Evolutionary conservation across 2,113 vertebrate genomes (phyloP).

Genomic region (Pterophyllum scalare): DNA sequence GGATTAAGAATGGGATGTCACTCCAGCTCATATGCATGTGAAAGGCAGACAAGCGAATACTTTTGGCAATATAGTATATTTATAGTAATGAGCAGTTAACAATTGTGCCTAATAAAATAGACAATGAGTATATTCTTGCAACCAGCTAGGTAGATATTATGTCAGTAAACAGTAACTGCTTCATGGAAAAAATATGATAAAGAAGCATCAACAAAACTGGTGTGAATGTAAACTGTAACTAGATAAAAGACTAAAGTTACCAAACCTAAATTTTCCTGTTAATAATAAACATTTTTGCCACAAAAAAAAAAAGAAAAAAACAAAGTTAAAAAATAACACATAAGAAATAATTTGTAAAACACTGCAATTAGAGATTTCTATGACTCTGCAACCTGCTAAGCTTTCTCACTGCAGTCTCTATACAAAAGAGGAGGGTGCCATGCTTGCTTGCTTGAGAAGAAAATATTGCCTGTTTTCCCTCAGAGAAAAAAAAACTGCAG

Average conservation of each 20-base stretch:
- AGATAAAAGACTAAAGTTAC: background rate
- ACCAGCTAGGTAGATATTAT: background rate
- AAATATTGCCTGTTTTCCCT: too few species aligned
- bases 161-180: background rate
- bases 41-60: too few species aligned
- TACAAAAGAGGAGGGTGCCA: too few species aligned
- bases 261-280: background rate
- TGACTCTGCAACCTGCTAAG: background rate
- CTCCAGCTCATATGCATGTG: too few species aligned
- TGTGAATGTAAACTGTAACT: too few species aligned
- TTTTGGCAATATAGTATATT: too few species aligned
- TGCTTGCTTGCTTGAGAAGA: too few species aligned
- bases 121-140: background rate
- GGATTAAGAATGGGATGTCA: too few species aligned
- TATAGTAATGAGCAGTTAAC: background rate
- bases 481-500: slow-evolving; percentile 20
- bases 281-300: background rate
- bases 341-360: background rate
- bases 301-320: too few species aligned
- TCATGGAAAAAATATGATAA: background rate
- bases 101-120: background rate
- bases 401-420: background rate
- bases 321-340: background rate
- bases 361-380: background rate
- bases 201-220: background rate